These are phyloP conservation scores for Cygnus atratus DNA, from an alignment of 2,113 vertebrate genomes.

Conservation along the genomic window DNA sequence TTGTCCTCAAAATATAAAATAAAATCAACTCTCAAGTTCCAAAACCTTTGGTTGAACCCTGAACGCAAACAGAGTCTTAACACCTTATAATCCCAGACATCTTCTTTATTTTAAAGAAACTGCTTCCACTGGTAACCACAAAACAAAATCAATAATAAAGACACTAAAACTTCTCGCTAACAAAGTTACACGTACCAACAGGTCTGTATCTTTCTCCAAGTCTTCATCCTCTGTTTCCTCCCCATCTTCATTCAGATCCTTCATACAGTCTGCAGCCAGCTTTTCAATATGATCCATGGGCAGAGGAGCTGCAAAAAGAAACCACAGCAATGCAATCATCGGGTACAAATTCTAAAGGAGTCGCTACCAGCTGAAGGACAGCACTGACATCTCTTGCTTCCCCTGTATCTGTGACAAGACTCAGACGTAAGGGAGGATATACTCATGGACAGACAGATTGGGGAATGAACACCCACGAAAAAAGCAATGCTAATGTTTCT, in stretches of 20 bases:
- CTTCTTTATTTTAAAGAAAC: background rate
- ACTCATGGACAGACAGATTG: background rate
- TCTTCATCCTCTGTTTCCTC: slow-evolving; percentile 84
- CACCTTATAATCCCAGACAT: background rate
- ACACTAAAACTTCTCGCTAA: background rate
- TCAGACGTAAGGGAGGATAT: background rate
- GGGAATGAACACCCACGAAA: background rate
- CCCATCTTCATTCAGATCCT: slow-evolving; percentile 85
- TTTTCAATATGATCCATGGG: slow-evolving; percentile 94
- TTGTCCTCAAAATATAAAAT: background rate
- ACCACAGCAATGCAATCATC: background rate
- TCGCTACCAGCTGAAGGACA: background rate
- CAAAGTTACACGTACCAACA: slow-evolving; percentile 81
- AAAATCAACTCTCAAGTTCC: background rate
- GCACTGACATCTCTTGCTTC: background rate
- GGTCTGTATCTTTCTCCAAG: slow-evolving; percentile 80
- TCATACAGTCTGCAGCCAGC: slow-evolving; percentile 94
- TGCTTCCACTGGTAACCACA: background rate
- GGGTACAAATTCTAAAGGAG: background rate
- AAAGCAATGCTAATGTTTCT: background rate
- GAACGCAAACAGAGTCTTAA: background rate
- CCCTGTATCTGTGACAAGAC: rapidly evolving
- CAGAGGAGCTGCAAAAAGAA: slow-evolving; percentile 81
- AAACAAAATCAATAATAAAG: background rate
- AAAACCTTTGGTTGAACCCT: background rate